A percentile compares a stretch with the other conserved stretches of the same genome.
These are phyloP conservation scores for Xyrauchen texanus DNA, from an alignment of 2,113 vertebrate species.

Conservation along the genomic window DNA sequence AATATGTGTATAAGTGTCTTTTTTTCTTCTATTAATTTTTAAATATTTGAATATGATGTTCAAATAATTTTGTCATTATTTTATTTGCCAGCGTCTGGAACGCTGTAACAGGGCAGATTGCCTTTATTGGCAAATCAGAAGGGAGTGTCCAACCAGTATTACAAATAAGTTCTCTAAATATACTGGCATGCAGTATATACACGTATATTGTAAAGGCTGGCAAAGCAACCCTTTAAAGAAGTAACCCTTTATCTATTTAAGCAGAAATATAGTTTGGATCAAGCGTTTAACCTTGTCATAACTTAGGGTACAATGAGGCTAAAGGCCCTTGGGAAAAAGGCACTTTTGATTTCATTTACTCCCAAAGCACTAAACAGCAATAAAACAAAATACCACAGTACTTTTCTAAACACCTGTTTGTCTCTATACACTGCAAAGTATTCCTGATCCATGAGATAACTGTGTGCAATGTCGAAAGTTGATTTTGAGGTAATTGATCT, in stretches of 20 bases:
- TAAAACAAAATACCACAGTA: too few relatives aligned
- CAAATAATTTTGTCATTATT: background rate
- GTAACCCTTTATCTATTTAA: slow-evolving; percentile 40
- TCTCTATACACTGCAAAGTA: too few relatives aligned
- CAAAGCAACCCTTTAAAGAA: slow-evolving; percentile 46
- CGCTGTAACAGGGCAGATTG: slow-evolving; percentile 56
- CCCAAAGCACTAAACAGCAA: too few relatives aligned
- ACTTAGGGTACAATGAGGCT: too few relatives aligned
- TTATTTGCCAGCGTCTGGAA: slow-evolving; percentile 78
- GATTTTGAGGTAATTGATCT: too few relatives aligned
- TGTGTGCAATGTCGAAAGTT: too few relatives aligned
- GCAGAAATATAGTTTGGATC: too few relatives aligned
- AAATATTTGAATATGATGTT: slow-evolving; percentile 15
- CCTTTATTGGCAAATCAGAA: slow-evolving; percentile 55
- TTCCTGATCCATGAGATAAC: too few relatives aligned
- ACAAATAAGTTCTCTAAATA: slow-evolving; percentile 15
- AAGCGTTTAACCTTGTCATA: too few relatives aligned
- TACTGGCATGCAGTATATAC: background rate
- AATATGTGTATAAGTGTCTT: background rate
- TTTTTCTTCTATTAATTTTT: background rate
- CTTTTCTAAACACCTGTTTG: too few relatives aligned
- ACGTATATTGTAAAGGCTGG: slow-evolving; percentile 5
- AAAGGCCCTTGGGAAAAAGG: too few relatives aligned
- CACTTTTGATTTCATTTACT: too few relatives aligned
- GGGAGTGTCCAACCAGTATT: slow-evolving; percentile 42